Evolutionary conservation across 2,797 vertebrate genomes (phyloP).

Genomic region (Dryobates pubescens): DNA sequence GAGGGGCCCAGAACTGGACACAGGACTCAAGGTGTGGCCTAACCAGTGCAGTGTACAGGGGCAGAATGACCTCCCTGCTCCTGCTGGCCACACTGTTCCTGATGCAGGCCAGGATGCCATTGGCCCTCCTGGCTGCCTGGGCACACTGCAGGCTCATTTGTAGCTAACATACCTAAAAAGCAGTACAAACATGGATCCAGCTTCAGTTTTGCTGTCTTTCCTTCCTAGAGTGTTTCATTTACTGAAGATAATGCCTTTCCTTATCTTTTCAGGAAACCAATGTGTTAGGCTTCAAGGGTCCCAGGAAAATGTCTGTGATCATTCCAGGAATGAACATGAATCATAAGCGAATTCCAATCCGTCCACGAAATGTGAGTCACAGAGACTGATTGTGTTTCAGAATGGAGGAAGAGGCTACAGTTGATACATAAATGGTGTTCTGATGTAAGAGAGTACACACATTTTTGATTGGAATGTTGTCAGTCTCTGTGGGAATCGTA

Average conservation of each 20-base stretch:
- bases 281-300: constrained; percentile 96
- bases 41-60: no score
- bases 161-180: neutral
- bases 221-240: neutral
- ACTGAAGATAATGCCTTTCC: neutral
- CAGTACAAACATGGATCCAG: neutral
- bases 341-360: constrained; percentile 90
- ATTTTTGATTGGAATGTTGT: neutral
- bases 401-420: neutral
- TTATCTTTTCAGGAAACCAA: constrained; percentile 91
- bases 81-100: no score
- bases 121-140: no score
- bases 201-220: neutral
- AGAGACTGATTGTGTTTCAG: constrained; percentile 34
- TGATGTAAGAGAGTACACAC: neutral
- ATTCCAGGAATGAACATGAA: constrained; percentile 97
- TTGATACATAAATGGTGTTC: neutral
- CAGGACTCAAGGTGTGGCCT: no score
- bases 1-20: no score
- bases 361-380: constrained; percentile 86
- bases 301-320: constrained; percentile 96
- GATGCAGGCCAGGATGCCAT: no score
- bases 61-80: no score
- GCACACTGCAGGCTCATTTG: neutral
- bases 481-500: neutral